A percentile compares a stretch with the other conserved stretches of the same genome.
Conservation (phyloP, 2,797 vertebrate species). For the Chloroceryle amazona region DNA sequence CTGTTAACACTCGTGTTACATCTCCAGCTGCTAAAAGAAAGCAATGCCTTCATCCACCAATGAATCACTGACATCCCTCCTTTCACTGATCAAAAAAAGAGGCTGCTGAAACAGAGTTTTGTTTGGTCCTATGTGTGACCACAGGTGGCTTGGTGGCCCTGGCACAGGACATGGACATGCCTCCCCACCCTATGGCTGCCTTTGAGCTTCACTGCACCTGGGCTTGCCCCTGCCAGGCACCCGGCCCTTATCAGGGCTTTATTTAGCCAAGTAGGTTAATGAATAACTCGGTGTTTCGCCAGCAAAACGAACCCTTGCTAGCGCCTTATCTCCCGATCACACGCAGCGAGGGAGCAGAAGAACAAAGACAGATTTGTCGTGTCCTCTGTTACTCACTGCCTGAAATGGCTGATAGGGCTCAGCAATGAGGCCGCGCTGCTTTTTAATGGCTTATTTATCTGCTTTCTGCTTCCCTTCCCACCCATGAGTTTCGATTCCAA, state of each 20-base stretch:
- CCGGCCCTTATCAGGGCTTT: conserved; percentile 27
- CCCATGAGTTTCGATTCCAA: conserved; percentile 29
- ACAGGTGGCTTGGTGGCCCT: accelerated
- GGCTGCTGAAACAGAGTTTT: not conserved
- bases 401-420: conserved; percentile 13
- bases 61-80: accelerated
- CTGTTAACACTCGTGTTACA: not conserved
- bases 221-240: not conserved
- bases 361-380: conserved; percentile 62
- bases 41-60: not conserved
- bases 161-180: not conserved
- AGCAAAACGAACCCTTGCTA: not conserved
- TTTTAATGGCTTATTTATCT: conserved; percentile 48
- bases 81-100: not conserved
- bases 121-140: not conserved
- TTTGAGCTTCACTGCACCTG: not conserved
- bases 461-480: conserved; percentile 35
- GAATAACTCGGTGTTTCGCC: conserved; percentile 36
- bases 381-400: not conserved
- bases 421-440: not conserved
- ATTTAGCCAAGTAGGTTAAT: conserved; percentile 59
- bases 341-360: not conserved
- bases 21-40: conserved; percentile 32
- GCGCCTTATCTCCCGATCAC: not conserved
- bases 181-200: accelerated